These are phyloP conservation scores for Rallus crepitans DNA, from an alignment of 2,797 vertebrate species.

Conservation along the genomic window DNA sequence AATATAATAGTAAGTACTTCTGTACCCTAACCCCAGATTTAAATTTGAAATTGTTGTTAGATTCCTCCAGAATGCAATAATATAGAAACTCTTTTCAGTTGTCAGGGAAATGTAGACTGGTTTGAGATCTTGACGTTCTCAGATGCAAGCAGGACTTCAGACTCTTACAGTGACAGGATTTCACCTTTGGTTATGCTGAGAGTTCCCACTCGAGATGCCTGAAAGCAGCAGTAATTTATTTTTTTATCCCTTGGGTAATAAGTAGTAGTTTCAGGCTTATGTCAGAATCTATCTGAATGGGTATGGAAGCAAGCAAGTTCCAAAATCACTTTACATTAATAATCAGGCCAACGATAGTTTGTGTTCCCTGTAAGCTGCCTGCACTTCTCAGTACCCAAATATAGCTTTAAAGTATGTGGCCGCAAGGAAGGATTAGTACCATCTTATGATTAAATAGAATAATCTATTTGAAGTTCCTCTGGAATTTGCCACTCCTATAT, in stretches of 20 bases:
- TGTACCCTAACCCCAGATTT: background rate
- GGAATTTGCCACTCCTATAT: constrained; percentile 65
- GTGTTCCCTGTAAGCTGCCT: background rate
- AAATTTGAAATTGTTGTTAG: background rate
- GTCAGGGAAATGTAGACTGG: background rate
- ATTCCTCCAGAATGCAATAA: background rate
- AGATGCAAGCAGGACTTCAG: background rate
- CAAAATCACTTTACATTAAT: constrained; percentile 61
- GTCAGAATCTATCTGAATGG: constrained; percentile 30
- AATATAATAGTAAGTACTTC: background rate
- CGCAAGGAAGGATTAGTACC: constrained; percentile 59
- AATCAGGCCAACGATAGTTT: background rate
- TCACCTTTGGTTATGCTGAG: background rate
- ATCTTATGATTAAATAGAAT: constrained; percentile 37
- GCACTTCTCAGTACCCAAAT: constrained; percentile 27
- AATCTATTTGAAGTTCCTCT: constrained; percentile 62
- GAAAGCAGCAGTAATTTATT: background rate
- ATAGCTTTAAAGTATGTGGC: constrained; percentile 49
- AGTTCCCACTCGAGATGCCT: background rate
- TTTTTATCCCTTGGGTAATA: background rate
- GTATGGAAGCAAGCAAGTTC: constrained; percentile 9
- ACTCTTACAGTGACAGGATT: background rate
- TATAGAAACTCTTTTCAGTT: background rate
- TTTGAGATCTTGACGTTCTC: background rate
- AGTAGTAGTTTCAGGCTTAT: background rate